Conservation (phyloP, 2,888 invertebrate genomes). For the Belgica antarctica region DNA sequence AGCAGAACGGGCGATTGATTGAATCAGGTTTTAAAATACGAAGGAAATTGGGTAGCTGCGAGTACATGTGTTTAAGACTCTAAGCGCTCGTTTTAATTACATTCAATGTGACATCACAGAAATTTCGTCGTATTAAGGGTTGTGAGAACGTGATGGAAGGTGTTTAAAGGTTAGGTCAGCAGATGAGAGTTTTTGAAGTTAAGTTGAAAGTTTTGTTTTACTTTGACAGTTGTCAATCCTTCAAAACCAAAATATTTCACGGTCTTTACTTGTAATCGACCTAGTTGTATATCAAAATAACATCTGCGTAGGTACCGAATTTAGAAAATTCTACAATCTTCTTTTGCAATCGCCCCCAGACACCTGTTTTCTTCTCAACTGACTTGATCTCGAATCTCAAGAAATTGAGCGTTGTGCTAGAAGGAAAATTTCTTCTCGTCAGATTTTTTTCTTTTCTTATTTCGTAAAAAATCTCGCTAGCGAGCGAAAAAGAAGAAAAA, state of each 20-base stretch:
- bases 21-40: slow-evolving; percentile 33
- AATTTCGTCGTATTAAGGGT: too few species aligned
- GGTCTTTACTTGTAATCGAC: neutral
- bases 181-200: too few species aligned
- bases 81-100: neutral
- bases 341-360: slow-evolving; percentile 2
- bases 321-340: slow-evolving; percentile 31
- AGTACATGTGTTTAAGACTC: neutral
- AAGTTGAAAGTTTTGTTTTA: too few species aligned
- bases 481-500: neutral
- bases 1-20: slow-evolving; percentile 37
- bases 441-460: neutral
- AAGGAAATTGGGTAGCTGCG: neutral
- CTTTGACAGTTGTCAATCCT: too few species aligned
- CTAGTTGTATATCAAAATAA: too few species aligned
- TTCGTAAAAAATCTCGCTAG: slow-evolving; percentile 1
- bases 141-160: neutral
- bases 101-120: too few species aligned
- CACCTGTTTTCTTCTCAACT: slow-evolving; percentile 29
- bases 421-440: slow-evolving; percentile 5
- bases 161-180: neutral
- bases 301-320: neutral
- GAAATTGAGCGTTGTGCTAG: slow-evolving; percentile 12
- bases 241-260: too few species aligned
- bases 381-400: slow-evolving; percentile 1